Evolutionary conservation across 2,113 vertebrate species (phyloP).

Genomic region (Crypturellus undulatus): DNA sequence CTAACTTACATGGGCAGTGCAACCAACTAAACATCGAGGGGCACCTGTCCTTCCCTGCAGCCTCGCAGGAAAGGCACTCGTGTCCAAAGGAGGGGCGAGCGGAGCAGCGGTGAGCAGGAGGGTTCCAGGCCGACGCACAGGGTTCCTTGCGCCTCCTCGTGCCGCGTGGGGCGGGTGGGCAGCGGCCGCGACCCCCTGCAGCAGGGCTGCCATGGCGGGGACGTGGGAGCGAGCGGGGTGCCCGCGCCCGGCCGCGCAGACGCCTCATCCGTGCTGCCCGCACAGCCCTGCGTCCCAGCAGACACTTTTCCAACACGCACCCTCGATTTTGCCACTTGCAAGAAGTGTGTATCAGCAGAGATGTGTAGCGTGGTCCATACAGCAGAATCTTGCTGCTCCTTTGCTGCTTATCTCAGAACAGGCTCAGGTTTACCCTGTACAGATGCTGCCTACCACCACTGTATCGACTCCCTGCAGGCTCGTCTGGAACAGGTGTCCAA

Average conservation of each 20-base stretch:
- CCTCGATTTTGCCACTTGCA: background rate
- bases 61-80: background rate
- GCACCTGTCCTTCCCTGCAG: background rate
- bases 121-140: background rate
- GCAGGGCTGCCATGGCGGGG: background rate
- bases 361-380: background rate
- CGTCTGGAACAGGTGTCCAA: background rate
- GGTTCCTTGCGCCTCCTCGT: background rate
- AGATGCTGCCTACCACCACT: background rate
- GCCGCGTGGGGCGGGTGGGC: background rate
- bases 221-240: background rate
- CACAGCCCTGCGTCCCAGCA: background rate
- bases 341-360: accelerated
- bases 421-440: background rate
- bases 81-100: background rate
- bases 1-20: constrained; percentile 15
- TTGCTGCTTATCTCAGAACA: background rate
- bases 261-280: background rate
- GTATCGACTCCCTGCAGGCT: background rate
- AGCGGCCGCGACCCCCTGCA: background rate
- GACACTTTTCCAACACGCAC: background rate
- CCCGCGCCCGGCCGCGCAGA: accelerated
- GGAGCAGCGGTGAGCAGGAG: background rate
- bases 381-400: background rate
- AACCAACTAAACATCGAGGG: background rate